A percentile compares a stretch with the other conserved stretches of the same genome.
Conservation (phyloP, 2,113 vertebrate genomes). For the Zeus faber region DNA sequence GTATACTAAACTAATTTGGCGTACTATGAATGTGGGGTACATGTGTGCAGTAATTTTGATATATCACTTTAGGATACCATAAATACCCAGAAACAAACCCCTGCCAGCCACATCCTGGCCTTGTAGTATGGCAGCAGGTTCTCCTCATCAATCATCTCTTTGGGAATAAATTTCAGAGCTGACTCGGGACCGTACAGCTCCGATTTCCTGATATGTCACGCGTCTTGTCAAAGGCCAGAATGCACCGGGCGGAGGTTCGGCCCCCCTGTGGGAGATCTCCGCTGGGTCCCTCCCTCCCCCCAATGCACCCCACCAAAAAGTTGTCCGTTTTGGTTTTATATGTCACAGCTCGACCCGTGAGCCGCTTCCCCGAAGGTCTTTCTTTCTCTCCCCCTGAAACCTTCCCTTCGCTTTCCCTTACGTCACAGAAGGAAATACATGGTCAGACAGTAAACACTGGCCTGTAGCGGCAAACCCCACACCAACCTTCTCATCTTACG, state of each 20-base stretch:
- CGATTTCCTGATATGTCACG: constrained; percentile 43
- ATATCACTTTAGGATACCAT: too few relatives aligned
- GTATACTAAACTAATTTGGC: too few relatives aligned
- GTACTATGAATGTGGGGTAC: too few relatives aligned
- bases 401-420: too few relatives aligned
- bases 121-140: constrained; percentile 35
- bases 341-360: constrained; percentile 26
- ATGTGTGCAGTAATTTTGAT: too few relatives aligned
- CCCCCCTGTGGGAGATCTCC: too few relatives aligned
- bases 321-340: constrained; percentile 32
- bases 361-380: constrained; percentile 16
- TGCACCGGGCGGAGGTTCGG: constrained; percentile 46
- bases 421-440: too few relatives aligned
- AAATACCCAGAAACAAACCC: neutral
- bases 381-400: constrained; percentile 6
- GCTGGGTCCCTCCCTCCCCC: constrained; percentile 46
- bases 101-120: constrained; percentile 36
- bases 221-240: constrained; percentile 37
- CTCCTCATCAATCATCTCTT: constrained; percentile 60
- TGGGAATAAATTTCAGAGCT: constrained; percentile 50
- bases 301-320: constrained; percentile 36
- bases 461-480: too few relatives aligned
- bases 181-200: constrained; percentile 27
- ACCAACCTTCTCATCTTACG: too few relatives aligned
- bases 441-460: too few relatives aligned